phyloP scores from a whole-genome alignment of 1,140 invertebrate species.

The Stenopsyche tienmushanensis region DNA sequence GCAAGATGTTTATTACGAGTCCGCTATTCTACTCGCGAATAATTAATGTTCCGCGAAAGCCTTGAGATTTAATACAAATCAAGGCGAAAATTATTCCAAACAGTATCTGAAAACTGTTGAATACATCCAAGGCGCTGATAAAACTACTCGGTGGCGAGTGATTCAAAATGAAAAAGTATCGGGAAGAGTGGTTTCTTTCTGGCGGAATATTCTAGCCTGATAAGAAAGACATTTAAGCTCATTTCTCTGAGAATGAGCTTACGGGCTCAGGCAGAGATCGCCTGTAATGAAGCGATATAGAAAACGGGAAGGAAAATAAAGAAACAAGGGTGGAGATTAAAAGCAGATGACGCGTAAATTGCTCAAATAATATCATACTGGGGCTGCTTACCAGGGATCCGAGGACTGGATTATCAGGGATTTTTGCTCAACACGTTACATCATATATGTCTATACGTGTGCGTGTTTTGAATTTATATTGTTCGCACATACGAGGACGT shows the following conservation, averaged over 20 bases:
- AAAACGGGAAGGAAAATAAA: conserved; percentile 20
- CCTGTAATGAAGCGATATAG: conserved; percentile 33
- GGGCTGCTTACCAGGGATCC: not conserved
- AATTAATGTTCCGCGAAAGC: too few relatives aligned
- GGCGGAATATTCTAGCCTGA: not conserved
- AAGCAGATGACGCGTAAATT: conserved; percentile 38
- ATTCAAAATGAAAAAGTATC: not conserved
- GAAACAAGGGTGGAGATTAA: conserved; percentile 25
- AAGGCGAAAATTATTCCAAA: too few relatives aligned
- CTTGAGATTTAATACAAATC: too few relatives aligned
- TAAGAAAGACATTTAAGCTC: conserved; percentile 19
- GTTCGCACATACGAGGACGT: not conserved
- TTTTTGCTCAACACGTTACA: not conserved
- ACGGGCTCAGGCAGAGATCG: conserved; percentile 11
- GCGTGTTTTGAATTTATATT: not conserved
- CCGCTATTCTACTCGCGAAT: too few relatives aligned
- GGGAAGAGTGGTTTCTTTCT: not conserved
- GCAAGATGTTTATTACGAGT: too few relatives aligned
- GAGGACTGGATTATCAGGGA: not conserved
- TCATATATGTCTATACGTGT: not conserved
- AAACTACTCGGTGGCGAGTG: too few relatives aligned
- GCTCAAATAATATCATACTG: conserved; percentile 20
- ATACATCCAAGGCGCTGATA: too few relatives aligned
- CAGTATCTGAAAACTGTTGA: too few relatives aligned
- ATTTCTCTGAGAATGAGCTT: conserved; percentile 17